Evolutionary conservation across 2,888 invertebrate species (phyloP).

Genomic region (Amiota mariae): DNA sequence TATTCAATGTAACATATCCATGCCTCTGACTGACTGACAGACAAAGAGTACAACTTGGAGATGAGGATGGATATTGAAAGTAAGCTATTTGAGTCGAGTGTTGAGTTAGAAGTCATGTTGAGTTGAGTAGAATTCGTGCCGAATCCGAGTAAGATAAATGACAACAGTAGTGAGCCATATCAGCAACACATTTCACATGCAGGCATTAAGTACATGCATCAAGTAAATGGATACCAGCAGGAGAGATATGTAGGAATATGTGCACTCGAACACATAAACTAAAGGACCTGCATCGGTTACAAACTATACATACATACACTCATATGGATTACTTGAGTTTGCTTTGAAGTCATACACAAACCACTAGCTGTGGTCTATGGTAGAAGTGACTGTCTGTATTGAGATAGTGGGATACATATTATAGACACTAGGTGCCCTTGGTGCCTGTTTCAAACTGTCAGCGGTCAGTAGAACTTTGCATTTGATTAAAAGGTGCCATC

Average conservation of each 20-base stretch:
- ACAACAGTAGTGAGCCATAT: conserved; percentile 50
- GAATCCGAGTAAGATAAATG: background rate
- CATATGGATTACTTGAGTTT: background rate
- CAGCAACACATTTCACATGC: conserved; percentile 45
- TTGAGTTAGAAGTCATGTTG: background rate
- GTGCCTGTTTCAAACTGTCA: conserved; percentile 18
- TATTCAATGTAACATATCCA: background rate
- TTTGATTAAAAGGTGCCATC: conserved; percentile 58
- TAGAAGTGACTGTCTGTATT: background rate
- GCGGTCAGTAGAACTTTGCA: conserved; percentile 43
- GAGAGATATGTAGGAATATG: no score
- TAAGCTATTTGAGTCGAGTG: background rate
- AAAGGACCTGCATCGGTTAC: background rate
- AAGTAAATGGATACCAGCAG: background rate
- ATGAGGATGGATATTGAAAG: background rate
- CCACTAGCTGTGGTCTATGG: background rate
- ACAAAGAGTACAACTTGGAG: background rate
- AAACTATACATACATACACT: background rate
- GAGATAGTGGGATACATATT: background rate
- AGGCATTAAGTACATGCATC: conserved; percentile 17
- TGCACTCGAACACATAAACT: background rate
- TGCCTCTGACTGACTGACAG: background rate
- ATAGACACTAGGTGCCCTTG: background rate
- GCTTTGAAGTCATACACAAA: background rate
- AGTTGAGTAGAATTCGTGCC: background rate